Percentiles rank a stretch among this genome's conserved stretches.
Conservation (phyloP, 2,888 invertebrate species). For the Hanleya hanleyi region DNA sequence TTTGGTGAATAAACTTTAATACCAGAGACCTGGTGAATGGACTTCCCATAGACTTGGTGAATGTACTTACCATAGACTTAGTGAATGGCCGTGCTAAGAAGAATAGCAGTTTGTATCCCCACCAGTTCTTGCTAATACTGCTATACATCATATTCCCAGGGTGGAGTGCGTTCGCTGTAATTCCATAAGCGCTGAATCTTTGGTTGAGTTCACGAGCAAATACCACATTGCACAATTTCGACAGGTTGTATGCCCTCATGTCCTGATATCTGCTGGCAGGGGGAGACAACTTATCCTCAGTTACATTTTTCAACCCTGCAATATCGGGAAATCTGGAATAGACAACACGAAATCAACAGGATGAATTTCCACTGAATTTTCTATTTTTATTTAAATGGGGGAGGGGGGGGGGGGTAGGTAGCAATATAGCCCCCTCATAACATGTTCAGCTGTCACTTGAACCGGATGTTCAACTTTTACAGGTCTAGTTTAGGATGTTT, state of each 20-base stretch:
- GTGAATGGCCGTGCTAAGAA: conserved; percentile 92
- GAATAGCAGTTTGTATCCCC: conserved; percentile 86
- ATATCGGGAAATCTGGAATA: conserved; percentile 65
- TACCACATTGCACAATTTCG: conserved; percentile 89
- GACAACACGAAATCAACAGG: not conserved
- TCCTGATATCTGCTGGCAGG: conserved; percentile 82
- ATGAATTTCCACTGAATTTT: conserved; percentile 8
- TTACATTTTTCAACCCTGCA: conserved; percentile 64
- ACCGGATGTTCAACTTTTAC: too few species aligned
- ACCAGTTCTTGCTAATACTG: conserved; percentile 85
- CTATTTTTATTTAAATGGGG: not conserved
- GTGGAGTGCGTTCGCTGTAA: conserved; percentile 63
- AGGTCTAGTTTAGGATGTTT: too few species aligned
- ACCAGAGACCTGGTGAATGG: too few species aligned
- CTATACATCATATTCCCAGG: conserved; percentile 87
- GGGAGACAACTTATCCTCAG: conserved; percentile 79
- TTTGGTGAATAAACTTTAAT: too few species aligned
- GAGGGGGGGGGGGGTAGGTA: not conserved
- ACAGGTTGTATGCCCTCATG: conserved; percentile 90
- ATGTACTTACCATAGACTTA: conserved; percentile 91
- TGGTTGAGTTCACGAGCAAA: conserved; percentile 85
- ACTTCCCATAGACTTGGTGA: too few species aligned
- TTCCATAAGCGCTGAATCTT: conserved; percentile 45
- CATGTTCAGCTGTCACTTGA: too few species aligned
- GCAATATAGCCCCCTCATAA: too few species aligned